Evolutionary conservation across 2,797 vertebrate genomes (phyloP).

Genomic region (Vultur gryphus): DNA sequence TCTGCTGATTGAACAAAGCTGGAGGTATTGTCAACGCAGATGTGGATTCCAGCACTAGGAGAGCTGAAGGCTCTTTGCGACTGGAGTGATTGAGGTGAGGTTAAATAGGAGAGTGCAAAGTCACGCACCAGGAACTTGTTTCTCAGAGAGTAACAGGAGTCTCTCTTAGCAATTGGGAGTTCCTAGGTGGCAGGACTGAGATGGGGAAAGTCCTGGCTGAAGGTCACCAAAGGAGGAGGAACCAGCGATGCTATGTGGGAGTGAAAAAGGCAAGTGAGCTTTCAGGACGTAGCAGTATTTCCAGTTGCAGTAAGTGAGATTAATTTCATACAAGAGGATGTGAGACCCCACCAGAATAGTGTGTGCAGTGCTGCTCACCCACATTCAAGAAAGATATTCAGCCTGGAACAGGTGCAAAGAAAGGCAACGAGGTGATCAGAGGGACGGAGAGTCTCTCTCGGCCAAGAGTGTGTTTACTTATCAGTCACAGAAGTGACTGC

Average conservation of each 20-base stretch:
- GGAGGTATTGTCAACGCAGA: not conserved
- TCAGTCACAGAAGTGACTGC: not conserved
- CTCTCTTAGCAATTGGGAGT: not conserved
- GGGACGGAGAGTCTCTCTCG: not conserved
- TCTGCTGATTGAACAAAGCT: not conserved
- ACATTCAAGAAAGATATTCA: not conserved
- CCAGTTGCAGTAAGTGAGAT: not conserved
- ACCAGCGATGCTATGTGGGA: rapidly evolving
- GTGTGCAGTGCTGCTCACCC: not conserved
- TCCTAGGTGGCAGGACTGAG: not conserved
- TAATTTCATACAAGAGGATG: not conserved
- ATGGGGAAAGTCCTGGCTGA: not conserved
- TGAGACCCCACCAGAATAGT: not conserved
- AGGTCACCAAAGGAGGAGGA: not conserved
- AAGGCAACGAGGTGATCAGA: not conserved
- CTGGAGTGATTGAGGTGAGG: not conserved
- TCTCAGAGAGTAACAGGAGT: not conserved
- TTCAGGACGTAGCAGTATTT: not conserved
- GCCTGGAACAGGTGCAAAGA: slow-evolving; percentile 20
- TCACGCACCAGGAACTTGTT: not conserved
- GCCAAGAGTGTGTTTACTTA: not conserved
- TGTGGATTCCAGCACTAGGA: not conserved
- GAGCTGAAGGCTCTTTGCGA: not conserved
- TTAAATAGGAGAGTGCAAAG: not conserved
- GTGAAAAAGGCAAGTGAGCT: not conserved